A percentile compares a stretch with the other conserved stretches of the same genome.
phyloP scores from a whole-genome alignment of 2,797 vertebrate genomes.

The Thunnus albacares region DNA sequence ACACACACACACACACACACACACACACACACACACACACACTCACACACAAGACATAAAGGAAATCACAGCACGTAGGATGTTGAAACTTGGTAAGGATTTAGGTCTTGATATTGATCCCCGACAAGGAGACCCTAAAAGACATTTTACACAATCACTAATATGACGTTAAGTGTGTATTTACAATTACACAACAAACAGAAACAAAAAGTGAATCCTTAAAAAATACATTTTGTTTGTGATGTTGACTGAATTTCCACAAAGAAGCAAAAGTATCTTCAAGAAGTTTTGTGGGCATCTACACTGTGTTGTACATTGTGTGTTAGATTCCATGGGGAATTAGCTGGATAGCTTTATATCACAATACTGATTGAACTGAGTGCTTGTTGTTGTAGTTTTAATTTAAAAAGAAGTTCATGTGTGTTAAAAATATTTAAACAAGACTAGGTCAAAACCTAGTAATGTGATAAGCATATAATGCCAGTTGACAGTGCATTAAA shows the following conservation, averaged over 20 bases:
- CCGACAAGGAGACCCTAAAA: background rate
- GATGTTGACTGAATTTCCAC: constrained; percentile 5
- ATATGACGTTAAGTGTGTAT: background rate
- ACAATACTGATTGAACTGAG: too few species aligned
- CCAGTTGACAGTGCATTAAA: too few species aligned
- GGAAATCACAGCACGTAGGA: background rate
- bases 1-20: too few species aligned
- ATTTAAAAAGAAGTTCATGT: too few species aligned
- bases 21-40: too few species aligned
- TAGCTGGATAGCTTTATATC: background rate
- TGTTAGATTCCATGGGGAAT: background rate
- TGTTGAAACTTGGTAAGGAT: background rate
- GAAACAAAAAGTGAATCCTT: background rate
- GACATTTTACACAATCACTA: background rate
- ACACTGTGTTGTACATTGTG: background rate
- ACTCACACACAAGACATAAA: background rate
- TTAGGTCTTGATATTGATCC: background rate
- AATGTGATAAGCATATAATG: too few species aligned
- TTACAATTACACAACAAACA: background rate
- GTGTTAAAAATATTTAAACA: too few species aligned
- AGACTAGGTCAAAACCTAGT: too few species aligned
- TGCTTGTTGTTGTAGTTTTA: too few species aligned
- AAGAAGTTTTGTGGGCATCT: background rate
- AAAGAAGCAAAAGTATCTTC: background rate
- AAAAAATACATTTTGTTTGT: background rate